These are phyloP conservation scores for Xyrichtys novacula DNA, from an alignment of 2,797 vertebrate genomes.

Conservation along the genomic window DNA sequence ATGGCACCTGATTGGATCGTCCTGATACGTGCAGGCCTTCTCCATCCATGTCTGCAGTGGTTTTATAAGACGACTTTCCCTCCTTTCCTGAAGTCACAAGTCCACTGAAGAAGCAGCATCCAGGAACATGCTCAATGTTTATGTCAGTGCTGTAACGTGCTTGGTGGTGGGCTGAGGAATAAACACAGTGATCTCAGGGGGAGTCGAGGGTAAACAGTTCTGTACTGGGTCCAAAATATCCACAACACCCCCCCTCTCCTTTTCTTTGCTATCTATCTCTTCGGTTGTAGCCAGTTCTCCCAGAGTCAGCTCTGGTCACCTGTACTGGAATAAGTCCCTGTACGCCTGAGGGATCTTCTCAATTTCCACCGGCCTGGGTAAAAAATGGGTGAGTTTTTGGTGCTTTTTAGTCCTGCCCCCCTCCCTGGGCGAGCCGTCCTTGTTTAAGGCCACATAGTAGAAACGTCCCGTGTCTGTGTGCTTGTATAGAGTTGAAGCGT, in stretches of 20 bases:
- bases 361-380: constrained; percentile 96
- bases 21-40: constrained; percentile 39
- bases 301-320: constrained; percentile 86
- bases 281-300: constrained; percentile 38
- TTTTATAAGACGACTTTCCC: constrained; percentile 53
- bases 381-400: constrained; percentile 98
- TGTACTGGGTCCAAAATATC: constrained; percentile 59
- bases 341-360: constrained; percentile 94
- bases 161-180: constrained; percentile 63
- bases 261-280: constrained; percentile 31
- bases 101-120: constrained; percentile 61
- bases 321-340: constrained; percentile 96
- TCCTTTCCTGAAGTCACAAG: constrained; percentile 61
- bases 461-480: constrained; percentile 93
- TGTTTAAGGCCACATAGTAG: constrained; percentile 98
- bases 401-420: constrained; percentile 98
- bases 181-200: constrained; percentile 72
- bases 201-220: constrained; percentile 67
- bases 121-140: constrained; percentile 77
- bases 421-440: constrained; percentile 97
- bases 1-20: constrained; percentile 48
- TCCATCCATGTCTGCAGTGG: constrained; percentile 52
- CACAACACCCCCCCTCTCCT: constrained; percentile 26
- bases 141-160: constrained; percentile 70
- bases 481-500: constrained; percentile 96